Evolutionary conservation across 2,113 vertebrate genomes (phyloP), one percentile per base, ranked within the genome.

Genomic region (Cochlearius cochlearius): DNA sequence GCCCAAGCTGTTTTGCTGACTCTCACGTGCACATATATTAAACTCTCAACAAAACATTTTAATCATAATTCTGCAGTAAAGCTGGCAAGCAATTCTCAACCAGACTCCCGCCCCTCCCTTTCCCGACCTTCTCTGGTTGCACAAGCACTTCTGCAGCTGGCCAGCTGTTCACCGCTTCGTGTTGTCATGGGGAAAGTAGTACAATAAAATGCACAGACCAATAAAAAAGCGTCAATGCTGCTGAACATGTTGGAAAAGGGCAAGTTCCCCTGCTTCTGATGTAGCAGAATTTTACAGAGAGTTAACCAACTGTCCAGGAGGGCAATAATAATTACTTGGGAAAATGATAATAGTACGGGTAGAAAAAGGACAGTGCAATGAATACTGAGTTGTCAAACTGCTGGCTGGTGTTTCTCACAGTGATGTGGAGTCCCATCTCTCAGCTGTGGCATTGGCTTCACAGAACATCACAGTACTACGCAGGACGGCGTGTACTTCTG

Each of bases 31-130:
- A 45, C 63, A 41, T 52, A 64, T 53, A 89, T 91, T 97, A 75
- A 96, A 90, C 36, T 55, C n/a, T 43, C 83, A 82, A 79, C 80
- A 96, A 92, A 97, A 92, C 72, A 95, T 79, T 95, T 97, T 92
- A 38, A 95, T 96, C 93, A 94, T 96, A 92, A 96, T 97, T 97
- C 92, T 92, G 72, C 68, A 71, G 73, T 75, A 68, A 84, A 71
- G 45, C 59, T 97, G 77, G 69, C 83, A 94, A 89, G 64, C 66
- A 72, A n/a, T 60, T 94, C 78, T 89, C 71, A 60, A 29, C 64
- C 72, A 64, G 66, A 36, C 32, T 68, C 66, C 43, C 45, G 43
- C 32, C 26, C 6, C 12, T 86, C 63, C 58, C 36, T 41, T 59
- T 41, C 29, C 41, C 63, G 88, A 47, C 27, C 30, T 78, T 49